Base-by-base conservation (phyloP, 2,888 invertebrate species). In the Archips xylosteana region DNA sequence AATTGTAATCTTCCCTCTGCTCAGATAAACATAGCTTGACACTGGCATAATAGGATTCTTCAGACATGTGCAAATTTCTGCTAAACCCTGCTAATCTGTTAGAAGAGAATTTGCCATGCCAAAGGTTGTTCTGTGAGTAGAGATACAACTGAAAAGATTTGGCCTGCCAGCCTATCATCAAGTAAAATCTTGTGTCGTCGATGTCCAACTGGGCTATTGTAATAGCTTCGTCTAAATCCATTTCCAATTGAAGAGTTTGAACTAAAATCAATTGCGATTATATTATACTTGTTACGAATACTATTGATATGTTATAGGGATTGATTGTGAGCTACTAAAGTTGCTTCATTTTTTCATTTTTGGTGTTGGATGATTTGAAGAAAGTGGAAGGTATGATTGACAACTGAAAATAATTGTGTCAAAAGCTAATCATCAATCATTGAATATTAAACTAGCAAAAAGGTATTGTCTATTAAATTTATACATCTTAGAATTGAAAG, bases 31-130 rank as follows among this genome's bases (percentile, higher is more conserved):
- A 87, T 66, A 76, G 79, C 75, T 82, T 88, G 13, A 87, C 75
- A 60, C 76, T 85, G 32, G 78, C 75, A 69, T 81, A 87, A 77
- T 92, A 92, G 42, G 80, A 77, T 15, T 75, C 75, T 79, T 88
- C 84, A 59, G 83, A 74, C 76, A 88, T 78, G 66, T 88, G 85
- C 59, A 91, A 82, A 75, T 88, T 90, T 80, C 77, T 87, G 76
- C 92, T 89, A 59, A 92, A 90, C 51, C 86, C 88, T 66, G 82
- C 49, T 75, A 91, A 75, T 42, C 91, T 84, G 64, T 84, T 87
- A 15, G 83, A 71, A n/a, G 91, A 90, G 80, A 92, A 91, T 69
- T 79, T 82, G 63, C 92, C 92, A 81, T 85, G 88, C 89, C 88
- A 91, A 39, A 90, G 75, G 65, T 83, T 83, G 8, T 87, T 85